phyloP scores from a whole-genome alignment of 2,797 vertebrate genomes.

The Xenentodon cancila region DNA sequence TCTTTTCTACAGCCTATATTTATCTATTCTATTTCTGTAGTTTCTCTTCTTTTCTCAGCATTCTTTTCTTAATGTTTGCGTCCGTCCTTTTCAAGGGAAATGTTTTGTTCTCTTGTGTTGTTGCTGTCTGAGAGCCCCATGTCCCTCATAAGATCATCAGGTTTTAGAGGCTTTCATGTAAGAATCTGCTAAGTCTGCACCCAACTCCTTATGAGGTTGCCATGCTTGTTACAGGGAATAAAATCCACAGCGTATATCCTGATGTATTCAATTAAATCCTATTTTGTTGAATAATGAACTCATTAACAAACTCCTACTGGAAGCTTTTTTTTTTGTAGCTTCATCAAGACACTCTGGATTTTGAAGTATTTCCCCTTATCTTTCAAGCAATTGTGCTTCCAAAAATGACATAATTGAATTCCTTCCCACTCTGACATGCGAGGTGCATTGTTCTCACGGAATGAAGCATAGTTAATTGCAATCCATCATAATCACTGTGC shows the following conservation, averaged over 20 bases:
- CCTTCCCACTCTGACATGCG: constrained; percentile 42
- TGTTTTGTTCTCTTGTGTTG: background rate
- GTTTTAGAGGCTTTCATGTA: constrained; percentile 41
- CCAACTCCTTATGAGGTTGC: constrained; percentile 8
- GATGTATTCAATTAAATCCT: constrained; percentile 71
- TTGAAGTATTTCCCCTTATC: constrained; percentile 71
- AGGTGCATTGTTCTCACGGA: constrained; percentile 71
- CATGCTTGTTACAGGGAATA: constrained; percentile 31
- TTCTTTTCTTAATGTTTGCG: constrained; percentile 2
- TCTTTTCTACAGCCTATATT: constrained; percentile 4
- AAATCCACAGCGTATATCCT: constrained; percentile 59
- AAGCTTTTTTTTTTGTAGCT: constrained; percentile 24
- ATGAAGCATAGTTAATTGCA: constrained; percentile 54
- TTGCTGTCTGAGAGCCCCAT: constrained; percentile 17
- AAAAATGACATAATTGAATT: constrained; percentile 76
- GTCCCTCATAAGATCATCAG: constrained; percentile 37
- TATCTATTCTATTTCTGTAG: background rate
- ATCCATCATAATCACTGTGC: constrained; percentile 61
- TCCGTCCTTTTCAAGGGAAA: constrained; percentile 8
- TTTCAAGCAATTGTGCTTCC: constrained; percentile 66
- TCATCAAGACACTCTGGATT: constrained; percentile 59
- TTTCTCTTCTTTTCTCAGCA: background rate
- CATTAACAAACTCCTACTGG: constrained; percentile 71
- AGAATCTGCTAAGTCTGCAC: constrained; percentile 44
- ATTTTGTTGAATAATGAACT: constrained; percentile 73